A percentile compares a stretch with the other conserved stretches of the same genome.
These are phyloP conservation scores for Hydrotaea cyrtoneurina DNA, from an alignment of 2,888 invertebrate species.

Conservation along the genomic window DNA sequence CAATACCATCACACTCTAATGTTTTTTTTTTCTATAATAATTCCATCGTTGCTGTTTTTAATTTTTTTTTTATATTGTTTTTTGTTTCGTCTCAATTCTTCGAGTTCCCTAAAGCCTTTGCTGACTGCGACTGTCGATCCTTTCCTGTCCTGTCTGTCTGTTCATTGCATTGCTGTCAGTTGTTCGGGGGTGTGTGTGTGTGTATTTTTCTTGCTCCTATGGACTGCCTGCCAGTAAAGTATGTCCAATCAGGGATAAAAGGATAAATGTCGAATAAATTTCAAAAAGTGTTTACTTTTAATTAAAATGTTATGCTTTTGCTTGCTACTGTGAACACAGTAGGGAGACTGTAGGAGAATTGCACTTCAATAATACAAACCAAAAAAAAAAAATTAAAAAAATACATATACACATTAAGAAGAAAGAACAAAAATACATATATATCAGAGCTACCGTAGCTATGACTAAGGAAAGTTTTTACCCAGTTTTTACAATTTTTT, in stretches of 20 bases:
- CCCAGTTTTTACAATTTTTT: too few relatives aligned
- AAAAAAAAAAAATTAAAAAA: neutral
- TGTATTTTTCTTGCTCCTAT: neutral
- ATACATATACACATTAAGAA: too few relatives aligned
- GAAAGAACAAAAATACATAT: too few relatives aligned
- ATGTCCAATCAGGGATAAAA: slow-evolving; percentile 66
- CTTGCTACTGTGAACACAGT: slow-evolving; percentile 44
- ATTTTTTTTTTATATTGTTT: slow-evolving; percentile 1
- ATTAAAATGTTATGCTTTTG: slow-evolving; percentile 64
- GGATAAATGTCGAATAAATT: slow-evolving; percentile 67
- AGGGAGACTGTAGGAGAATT: slow-evolving; percentile 2
- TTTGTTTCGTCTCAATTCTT: slow-evolving; percentile 23
- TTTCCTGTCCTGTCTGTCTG: too few relatives aligned
- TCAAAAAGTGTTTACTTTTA: slow-evolving; percentile 67
- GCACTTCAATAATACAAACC: neutral
- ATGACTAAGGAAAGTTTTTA: neutral
- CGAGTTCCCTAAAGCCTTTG: slow-evolving; percentile 26
- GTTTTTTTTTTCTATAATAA: slow-evolving; percentile 31
- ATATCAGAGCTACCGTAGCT: too few relatives aligned
- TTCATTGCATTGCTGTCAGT: slow-evolving; percentile 32
- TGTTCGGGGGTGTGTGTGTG: slow-evolving; percentile 33
- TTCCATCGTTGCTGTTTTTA: slow-evolving; percentile 18
- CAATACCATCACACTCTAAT: slow-evolving; percentile 21
- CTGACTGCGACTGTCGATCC: slow-evolving; percentile 4
- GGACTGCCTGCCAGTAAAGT: slow-evolving; percentile 50